Evolutionary conservation across 2,888 invertebrate species (phyloP), one percentile per base, ranked within the genome.

Genomic region (Endotricha flammealis): DNA sequence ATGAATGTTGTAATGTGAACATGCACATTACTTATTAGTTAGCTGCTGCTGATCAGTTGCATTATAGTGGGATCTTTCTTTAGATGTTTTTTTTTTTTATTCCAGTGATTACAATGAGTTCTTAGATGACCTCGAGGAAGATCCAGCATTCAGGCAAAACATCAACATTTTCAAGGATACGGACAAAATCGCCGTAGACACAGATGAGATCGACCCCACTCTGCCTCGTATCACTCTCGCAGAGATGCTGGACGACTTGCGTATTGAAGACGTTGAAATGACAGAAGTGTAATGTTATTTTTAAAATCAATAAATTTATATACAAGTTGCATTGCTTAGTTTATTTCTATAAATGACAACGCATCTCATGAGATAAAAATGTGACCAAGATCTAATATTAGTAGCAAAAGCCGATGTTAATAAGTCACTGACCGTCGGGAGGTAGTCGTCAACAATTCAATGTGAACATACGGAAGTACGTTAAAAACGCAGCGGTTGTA

Each of bases 111-210:
- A 95, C 79, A 92, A 93, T 55, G 98, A 98, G 53, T 99, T 99
- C 86, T 87, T 99, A 77, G 97, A 99, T 56, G 99, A 99, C 66
- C 82, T 99, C 46, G 99, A 99, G 75, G 99, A 99, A 76, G 98
- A 99, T 77, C 92, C 92, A 2, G 90, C 91, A 8, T 89, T 95
- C 62, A 90, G 99, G 37, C 94, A 96, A 66, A 94, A 97, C 67
- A 91, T 99, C 32, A 98, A 98, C 70, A 98, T 99, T 46, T 99
- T 96, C 81, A 91, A 91, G 57, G 91, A 91, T 58, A 67, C 63
- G 1, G 81, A 64, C 33, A 71, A 63, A 42, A 46, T 86, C 7
- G 85, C 90, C 11, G 73, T 80, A 8, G 92, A 93, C 63, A 75
- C 82, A 0, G 88, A 89, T 31, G 83, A 86, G 54, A 83, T 90